Conservation (phyloP, 2,888 invertebrate genomes). For the Calliopum simillimum region DNA sequence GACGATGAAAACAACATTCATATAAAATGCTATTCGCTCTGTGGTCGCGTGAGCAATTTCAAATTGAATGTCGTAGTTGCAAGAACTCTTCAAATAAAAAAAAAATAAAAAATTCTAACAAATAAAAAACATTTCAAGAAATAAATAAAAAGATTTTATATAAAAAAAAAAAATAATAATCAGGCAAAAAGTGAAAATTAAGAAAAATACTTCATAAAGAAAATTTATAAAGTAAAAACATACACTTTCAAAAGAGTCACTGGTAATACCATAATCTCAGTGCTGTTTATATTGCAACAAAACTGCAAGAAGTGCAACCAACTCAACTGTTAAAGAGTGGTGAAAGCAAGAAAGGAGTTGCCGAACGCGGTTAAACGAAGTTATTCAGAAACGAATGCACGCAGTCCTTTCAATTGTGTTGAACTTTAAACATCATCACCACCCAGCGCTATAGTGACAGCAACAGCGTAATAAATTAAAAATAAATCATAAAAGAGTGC, state of each 20-base stretch:
- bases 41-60: not conserved
- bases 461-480: conserved; percentile 18
- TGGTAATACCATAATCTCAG: not conserved
- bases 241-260: not conserved
- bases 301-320: too few species aligned
- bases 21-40: conserved; percentile 16
- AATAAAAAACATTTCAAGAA: not conserved
- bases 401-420: too few species aligned
- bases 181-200: not conserved
- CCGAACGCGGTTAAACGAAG: too few species aligned
- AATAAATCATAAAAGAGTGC: conserved; percentile 23
- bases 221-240: not conserved
- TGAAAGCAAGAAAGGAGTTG: too few species aligned
- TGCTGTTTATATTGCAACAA: not conserved
- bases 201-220: not conserved
- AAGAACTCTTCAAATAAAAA: not conserved
- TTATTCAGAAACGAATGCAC: too few species aligned
- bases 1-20: conserved; percentile 17
- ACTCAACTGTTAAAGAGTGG: too few species aligned
- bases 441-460: too few species aligned
- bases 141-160: not conserved
- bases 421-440: too few species aligned
- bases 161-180: not conserved
- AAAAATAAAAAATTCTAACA: conserved; percentile 1
- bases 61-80: conserved; percentile 2